Percentiles rank a stretch among this genome's conserved stretches.
Conservation (phyloP, 2,797 vertebrate species). For the Bovichtus diacanthus region DNA sequence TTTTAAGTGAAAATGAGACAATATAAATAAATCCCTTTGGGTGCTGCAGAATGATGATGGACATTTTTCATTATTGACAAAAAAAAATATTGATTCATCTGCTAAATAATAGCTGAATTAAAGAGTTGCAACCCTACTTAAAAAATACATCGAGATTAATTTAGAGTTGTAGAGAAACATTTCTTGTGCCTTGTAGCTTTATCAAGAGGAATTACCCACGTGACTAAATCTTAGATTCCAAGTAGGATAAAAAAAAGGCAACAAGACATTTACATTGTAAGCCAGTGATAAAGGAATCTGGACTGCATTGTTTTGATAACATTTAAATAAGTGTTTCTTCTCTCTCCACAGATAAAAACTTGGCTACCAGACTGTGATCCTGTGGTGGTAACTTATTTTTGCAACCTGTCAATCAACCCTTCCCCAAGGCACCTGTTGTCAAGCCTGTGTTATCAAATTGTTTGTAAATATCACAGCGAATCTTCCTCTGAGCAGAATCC, state of each 20-base stretch:
- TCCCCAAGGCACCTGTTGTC: slow-evolving; percentile 74
- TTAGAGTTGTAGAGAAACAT: neutral
- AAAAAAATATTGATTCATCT: no score
- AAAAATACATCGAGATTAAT: neutral
- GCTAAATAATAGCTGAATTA: no score
- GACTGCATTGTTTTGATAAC: neutral
- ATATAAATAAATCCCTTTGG: neutral
- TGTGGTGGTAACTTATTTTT: slow-evolving; percentile 79
- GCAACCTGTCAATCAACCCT: slow-evolving; percentile 49
- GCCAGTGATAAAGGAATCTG: neutral
- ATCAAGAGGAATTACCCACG: neutral
- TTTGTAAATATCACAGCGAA: slow-evolving; percentile 49
- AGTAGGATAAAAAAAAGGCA: neutral
- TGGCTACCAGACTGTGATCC: slow-evolving; percentile 83
- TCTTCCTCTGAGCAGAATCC: slow-evolving; percentile 6
- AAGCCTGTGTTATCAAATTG: slow-evolving; percentile 79
- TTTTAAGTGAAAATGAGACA: no score
- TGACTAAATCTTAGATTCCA: neutral
- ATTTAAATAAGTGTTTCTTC: neutral
- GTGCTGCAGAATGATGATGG: neutral
- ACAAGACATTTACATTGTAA: neutral
- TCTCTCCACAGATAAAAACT: slow-evolving; percentile 75
- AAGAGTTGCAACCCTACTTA: neutral
- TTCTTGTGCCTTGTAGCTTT: neutral
- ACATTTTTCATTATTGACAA: neutral